Evolutionary conservation across 2,113 vertebrate species (phyloP), one percentile per base, ranked within the genome.

Genomic region (Etheostoma spectabile): DNA sequence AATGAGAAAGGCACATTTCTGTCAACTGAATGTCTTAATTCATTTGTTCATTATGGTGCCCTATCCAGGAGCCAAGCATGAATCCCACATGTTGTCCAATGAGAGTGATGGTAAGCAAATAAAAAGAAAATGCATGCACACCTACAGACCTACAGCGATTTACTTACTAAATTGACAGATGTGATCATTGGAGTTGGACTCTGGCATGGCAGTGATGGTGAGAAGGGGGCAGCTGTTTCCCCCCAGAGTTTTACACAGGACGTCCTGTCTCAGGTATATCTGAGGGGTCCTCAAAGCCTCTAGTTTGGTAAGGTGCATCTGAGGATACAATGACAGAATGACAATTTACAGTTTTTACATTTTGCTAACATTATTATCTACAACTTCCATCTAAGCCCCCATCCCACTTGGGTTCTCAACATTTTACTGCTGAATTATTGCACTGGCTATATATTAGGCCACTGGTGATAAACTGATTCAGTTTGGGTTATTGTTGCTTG

Each of bases 141-240:
- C 24, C n/a, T 35, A 45, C 5, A 71, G 22, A 66, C 35, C 6
- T 14, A 3, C 5, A 59, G 7, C 27, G 45, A 19, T 64, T 63
- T 35, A 97, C 98, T 96, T 95, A 99, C 98, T 96, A 88, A 99
- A 98, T 72, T 98, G 97, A 95, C 95, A 97, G 92, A 99, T 93
- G 86, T 98, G 96, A 86, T 99, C 97, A 52, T 93, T 96, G 87
- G 96, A 96, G 91, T 93, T 96, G 56, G 97, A 97, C 88, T 98
- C 97, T 0, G 98, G 98, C 97, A 98, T 97, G 67, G 98, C 98
- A 70, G 98, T 99, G 93, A 99, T 98, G 79, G 98, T 99, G 85
- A 99, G 93, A 87, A 99, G 91, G 0, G 97, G 98, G 90, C 98
- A 99, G 88, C 86, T 91, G 87, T 99, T 99, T 82, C 98, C 98